Base-by-base conservation (phyloP, 2,113 vertebrate species). In the Corvus hawaiiensis region DNA sequence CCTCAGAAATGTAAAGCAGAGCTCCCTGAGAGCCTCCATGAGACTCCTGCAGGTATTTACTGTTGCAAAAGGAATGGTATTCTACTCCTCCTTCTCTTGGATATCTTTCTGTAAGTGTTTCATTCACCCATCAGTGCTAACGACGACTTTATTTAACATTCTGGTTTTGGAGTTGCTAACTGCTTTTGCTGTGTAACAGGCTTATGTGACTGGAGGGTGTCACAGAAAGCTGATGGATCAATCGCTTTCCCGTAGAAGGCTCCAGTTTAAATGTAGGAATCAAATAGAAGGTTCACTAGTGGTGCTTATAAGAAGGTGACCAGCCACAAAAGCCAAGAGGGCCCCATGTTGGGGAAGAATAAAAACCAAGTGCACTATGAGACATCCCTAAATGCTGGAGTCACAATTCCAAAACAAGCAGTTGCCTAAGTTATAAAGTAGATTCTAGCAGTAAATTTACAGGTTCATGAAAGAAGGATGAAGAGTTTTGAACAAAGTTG, bases 331-430 rank as follows among this genome's bases (percentile, higher is more conserved):
- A 79, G 22, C 3, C 28, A 54, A 20, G 8, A 64, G 5, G 14
- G 6, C 3, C 11, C 61, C 9, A 4, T 7, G 16, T 14, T 9
- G 55, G 12, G 8, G 7, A 58, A 61, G 20, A 74, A 66, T 14
- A 5, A 55, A 54, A 56, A 58, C 12, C 22, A 64, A 21, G 55
- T 14, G 8, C 11, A 4, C 13, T 63, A 1, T 26, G 37, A 51
- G 6, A 13, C 4, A 52, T 43, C 11, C 10, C 5, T 71, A 13
- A 62, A 22, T 19, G 5, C 15, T 46, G 5, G 16, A 51, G 15
- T 30, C 7, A 67, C 17, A 51, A 8, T 48, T 51, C 6, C 9
- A 23, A 48, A 41, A 2, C 9, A n/a, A 33, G 9, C 0, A 2
- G 3, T 48, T 79, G 8, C 8, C 23, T 11, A 27, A 75, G 24